Conservation (phyloP, 2,888 invertebrate species). For the Kryphioiulus occultus region DNA sequence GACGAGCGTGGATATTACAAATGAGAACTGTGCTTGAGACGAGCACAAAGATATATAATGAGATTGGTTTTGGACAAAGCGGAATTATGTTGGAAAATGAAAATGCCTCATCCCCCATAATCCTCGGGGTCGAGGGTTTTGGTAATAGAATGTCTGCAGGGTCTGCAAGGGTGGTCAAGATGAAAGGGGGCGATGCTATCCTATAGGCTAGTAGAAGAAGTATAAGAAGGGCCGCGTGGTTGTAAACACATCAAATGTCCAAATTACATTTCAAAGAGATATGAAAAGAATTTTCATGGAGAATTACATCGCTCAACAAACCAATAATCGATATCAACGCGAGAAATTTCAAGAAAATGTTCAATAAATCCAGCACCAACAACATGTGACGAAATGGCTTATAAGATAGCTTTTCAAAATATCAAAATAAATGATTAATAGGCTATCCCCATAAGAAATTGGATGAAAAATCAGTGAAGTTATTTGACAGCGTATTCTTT, state of each 20-base stretch:
- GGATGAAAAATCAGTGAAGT: too few relatives aligned
- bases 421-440: too few relatives aligned
- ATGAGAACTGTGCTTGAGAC: slow-evolving; percentile 28
- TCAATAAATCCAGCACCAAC: not conserved
- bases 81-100: slow-evolving; percentile 21
- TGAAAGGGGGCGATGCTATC: not conserved
- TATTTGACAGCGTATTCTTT: too few relatives aligned
- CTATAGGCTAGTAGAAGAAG: not conserved
- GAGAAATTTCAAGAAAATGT: not conserved
- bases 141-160: not conserved
- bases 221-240: not conserved
- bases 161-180: not conserved
- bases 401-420: not conserved
- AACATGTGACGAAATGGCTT: not conserved
- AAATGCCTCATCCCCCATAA: not conserved
- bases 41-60: not conserved
- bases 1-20: slow-evolving; percentile 7
- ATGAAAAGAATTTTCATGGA: not conserved
- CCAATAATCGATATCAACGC: not conserved
- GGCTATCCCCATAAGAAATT: too few relatives aligned
- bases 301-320: not conserved
- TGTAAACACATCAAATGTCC: slow-evolving; percentile 34
- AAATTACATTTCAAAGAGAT: slow-evolving; percentile 6
- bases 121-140: not conserved
- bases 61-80: slow-evolving; percentile 32